Percentiles rank a stretch among this genome's conserved stretches.
Conservation (phyloP, 2,113 vertebrate genomes). For the Periophthalmodon schlosseri region DNA sequence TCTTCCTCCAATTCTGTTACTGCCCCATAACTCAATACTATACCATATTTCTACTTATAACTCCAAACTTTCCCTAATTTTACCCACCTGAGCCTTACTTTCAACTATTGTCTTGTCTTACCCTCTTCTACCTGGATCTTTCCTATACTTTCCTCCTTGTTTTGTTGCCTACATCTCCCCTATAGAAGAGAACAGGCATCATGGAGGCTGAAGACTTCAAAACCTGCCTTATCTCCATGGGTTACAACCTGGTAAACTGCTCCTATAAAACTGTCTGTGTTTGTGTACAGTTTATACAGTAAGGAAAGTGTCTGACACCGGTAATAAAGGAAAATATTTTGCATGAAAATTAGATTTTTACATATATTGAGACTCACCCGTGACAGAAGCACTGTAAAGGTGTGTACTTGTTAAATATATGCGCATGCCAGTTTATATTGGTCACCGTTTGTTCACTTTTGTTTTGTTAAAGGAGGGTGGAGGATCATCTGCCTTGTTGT, state of each 20-base stretch:
- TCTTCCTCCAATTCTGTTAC: background rate
- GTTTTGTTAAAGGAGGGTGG: background rate
- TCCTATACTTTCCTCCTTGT: slow-evolving; percentile 36
- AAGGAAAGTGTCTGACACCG: background rate
- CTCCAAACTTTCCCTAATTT: background rate
- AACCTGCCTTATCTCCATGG: slow-evolving; percentile 99
- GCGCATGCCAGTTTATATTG: background rate
- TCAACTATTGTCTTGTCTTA: slow-evolving; percentile 21
- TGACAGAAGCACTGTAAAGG: background rate
- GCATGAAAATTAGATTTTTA: background rate
- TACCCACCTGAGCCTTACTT: slow-evolving; percentile 9
- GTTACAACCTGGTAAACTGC: slow-evolving; percentile 88
- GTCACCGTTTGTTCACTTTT: background rate
- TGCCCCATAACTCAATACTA: background rate
- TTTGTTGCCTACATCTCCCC: slow-evolving; percentile 58
- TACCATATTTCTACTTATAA: background rate
- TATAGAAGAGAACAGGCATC: slow-evolving; percentile 99
- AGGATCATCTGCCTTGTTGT: too few relatives aligned
- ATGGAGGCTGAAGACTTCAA: slow-evolving; percentile 99
- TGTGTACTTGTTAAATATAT: background rate
- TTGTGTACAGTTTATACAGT: slow-evolving; percentile 22
- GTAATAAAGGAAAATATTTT: slow-evolving; percentile 23
- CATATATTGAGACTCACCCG: background rate
- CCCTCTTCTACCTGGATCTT: slow-evolving; percentile 30
- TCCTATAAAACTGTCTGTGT: slow-evolving; percentile 38